phyloP scores from a whole-genome alignment of 2,888 invertebrate species.

The Marronus borbonicus region DNA sequence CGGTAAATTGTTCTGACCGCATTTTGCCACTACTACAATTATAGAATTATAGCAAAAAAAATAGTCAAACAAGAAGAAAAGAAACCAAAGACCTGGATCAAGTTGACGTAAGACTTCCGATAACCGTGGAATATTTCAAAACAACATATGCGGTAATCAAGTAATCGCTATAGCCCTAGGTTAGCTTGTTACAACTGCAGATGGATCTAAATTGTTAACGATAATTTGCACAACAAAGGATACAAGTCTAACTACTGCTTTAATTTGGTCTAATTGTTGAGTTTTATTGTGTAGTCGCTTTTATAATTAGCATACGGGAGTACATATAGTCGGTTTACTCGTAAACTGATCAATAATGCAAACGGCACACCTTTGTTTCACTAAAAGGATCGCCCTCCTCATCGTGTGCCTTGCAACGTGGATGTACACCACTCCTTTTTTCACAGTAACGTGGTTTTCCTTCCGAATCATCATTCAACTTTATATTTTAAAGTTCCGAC shows the following conservation, averaged over 20 bases:
- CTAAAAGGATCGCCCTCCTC: slow-evolving; percentile 34
- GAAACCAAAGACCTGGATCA: not conserved
- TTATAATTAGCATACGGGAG: slow-evolving; percentile 19
- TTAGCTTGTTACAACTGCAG: slow-evolving; percentile 1
- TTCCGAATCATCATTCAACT: not conserved
- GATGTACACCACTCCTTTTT: slow-evolving; percentile 39
- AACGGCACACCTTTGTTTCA: slow-evolving; percentile 44
- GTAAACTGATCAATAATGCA: slow-evolving; percentile 45
- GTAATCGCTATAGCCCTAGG: not conserved
- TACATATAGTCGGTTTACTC: slow-evolving; percentile 1
- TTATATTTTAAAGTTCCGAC: slow-evolving; percentile 7
- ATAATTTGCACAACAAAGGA: not conserved
- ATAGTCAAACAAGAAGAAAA: not conserved
- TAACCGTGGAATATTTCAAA: slow-evolving; percentile 1
- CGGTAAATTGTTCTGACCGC: slow-evolving; percentile 35
- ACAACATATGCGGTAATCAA: not conserved
- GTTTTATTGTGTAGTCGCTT: not conserved
- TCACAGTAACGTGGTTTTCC: slow-evolving; percentile 6
- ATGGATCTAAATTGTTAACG: not conserved
- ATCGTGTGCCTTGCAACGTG: slow-evolving; percentile 19
- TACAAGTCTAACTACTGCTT: not conserved
- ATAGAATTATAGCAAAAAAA: not conserved
- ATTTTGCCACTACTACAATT: not conserved
- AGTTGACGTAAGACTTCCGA: slow-evolving; percentile 11
- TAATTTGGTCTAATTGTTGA: not conserved